Evolutionary conservation across 2,113 vertebrate genomes (phyloP).

Genomic region (Monarcha castaneiventris): DNA sequence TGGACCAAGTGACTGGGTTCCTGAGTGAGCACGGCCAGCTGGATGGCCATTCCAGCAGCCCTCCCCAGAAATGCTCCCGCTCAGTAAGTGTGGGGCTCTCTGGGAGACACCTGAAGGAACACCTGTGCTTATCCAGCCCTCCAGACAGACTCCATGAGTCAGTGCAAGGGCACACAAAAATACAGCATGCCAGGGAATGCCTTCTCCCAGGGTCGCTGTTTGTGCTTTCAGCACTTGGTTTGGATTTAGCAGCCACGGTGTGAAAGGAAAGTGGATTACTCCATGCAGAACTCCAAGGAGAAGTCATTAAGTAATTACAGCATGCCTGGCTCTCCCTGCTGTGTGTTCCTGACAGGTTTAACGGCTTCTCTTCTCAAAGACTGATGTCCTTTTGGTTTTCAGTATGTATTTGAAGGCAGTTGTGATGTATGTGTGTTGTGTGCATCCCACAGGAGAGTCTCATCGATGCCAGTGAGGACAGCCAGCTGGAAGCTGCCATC

Average conservation of each 20-base stretch:
- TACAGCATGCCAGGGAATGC: not conserved
- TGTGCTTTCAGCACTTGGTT: not conserved
- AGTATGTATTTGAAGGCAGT: fast-evolving
- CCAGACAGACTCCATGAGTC: not conserved
- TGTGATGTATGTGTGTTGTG: not conserved
- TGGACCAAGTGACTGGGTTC: slow-evolving; percentile 96
- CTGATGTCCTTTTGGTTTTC: not conserved
- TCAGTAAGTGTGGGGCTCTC: slow-evolving; percentile 81
- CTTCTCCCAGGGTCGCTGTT: not conserved
- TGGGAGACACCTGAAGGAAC: not conserved
- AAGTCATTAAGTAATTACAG: not conserved
- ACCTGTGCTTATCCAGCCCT: not conserved
- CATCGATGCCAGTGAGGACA: slow-evolving; percentile 98
- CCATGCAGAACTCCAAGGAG: not conserved
- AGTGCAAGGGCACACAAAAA: not conserved
- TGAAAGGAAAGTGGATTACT: not conserved
- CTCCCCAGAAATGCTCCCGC: slow-evolving; percentile 90
- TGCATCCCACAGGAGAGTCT: slow-evolving; percentile 87
- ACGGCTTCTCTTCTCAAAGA: not conserved
- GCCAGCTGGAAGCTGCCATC: slow-evolving; percentile 97
- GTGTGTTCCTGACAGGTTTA: not conserved
- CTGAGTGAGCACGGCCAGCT: slow-evolving; percentile 94
- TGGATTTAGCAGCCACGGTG: not conserved
- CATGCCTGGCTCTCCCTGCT: not conserved
- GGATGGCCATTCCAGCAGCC: slow-evolving; percentile 90